These are phyloP conservation scores for Amazona guildingii DNA, from an alignment of 2,113 vertebrate genomes.

Conservation along the genomic window DNA sequence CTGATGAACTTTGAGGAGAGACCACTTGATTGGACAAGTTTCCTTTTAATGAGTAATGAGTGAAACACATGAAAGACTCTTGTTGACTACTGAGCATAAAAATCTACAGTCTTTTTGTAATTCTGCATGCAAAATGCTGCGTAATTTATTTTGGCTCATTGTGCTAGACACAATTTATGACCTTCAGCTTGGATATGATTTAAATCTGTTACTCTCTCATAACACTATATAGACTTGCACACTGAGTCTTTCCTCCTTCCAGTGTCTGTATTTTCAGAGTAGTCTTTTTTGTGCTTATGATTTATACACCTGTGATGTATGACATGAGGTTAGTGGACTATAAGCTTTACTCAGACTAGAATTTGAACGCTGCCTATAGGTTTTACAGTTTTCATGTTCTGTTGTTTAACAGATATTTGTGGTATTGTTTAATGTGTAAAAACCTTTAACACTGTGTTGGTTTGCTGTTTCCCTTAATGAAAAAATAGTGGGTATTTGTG, in stretches of 20 bases:
- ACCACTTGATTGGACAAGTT: not conserved
- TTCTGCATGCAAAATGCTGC: not conserved
- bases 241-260: not conserved
- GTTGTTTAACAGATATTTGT: not conserved
- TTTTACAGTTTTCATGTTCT: not conserved
- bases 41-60: not conserved
- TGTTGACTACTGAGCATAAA: not conserved
- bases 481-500: not conserved
- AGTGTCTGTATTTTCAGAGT: not conserved
- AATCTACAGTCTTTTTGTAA: not conserved
- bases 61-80: not conserved
- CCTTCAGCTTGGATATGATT: not conserved
- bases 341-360: not conserved
- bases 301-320: not conserved
- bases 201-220: not conserved
- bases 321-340: not conserved
- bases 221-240: not conserved
- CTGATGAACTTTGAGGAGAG: not conserved
- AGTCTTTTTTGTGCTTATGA: not conserved
- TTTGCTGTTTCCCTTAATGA: not conserved
- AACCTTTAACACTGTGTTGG: not conserved
- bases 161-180: not conserved
- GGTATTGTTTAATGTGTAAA: not conserved
- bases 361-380: not conserved
- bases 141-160: not conserved